Base-by-base conservation (phyloP, 2,113 vertebrate species). In the Paramisgurnus dabryanus region DNA sequence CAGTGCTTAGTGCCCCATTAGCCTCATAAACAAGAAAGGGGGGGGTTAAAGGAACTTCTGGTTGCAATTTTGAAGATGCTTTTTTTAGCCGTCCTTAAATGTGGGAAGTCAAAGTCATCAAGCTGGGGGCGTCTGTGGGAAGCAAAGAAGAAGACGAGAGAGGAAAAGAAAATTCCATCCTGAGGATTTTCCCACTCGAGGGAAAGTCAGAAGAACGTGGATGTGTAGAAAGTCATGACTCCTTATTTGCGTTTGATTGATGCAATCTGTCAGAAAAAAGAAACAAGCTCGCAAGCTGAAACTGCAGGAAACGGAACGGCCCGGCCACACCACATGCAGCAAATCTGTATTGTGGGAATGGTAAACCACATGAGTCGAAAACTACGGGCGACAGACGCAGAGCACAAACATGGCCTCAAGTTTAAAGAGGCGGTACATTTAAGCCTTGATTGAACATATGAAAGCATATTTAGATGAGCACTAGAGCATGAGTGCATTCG, bases 11-110 rank as follows among this genome's bases (percentile, higher is more conserved):
- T 84, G 81, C 80, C 86, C 87, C 76, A 82, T 86, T 79, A 84
- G 85, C 77, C 84, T 66, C 77, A 76, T 82, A 82, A 82, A 81
- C 83, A 79, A 87, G 86, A 77, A 73, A 82, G 83, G 70, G 55
- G 22, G 55, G 76, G 75, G 75, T 55, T 78, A 68, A 78, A 86
- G 83, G 84, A 88, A 87, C 92, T 90, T 92, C 90, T 93, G 92
- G 91, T 91, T 93, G 89, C 89, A 93, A 93, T 93, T 34, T 93
- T 93, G 68, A 87, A 85, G 86, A 90, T 88, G 88, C 91, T 93
- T 93, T 92, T 94, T 93, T 93, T 93, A 93, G 92, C 80, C 79
- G 13, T 87, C 86, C 88, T 93, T 91, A 92, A 88, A 93, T 93
- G 92, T 93, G 90, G 93, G 92, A 93, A 93, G 91, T 90, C 88